Base-by-base conservation (phyloP, 2,888 invertebrate species). In the Blera fallax region DNA sequence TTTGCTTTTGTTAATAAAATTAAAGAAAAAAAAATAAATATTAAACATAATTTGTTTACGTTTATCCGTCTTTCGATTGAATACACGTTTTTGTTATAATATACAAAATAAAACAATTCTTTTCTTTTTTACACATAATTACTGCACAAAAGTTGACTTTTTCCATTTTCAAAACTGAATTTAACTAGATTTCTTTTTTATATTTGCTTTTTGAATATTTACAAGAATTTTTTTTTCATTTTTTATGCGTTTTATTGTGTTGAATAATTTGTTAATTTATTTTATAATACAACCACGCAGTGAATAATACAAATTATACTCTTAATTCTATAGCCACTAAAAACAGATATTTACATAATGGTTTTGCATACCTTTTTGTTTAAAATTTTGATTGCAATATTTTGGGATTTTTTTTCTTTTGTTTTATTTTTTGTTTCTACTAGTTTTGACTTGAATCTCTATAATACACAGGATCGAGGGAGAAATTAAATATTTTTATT, bases 231-330 rank as follows among this genome's bases (percentile, higher is more conserved):
- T 27, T 45, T 65, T 72, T 16, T 50, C 11, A 24, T 54, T 58
- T 34, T 69, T 54, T 29, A 43, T 29, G 11, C 29, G 11, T 77
- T 27, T 40, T 67, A 40, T 77, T 14, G 37, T 65, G 48, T 64
- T 40, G 3, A 64, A 48, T 58, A 34, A 50, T 43, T 29, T 58
- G 54, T 58, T 54, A 58, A n/a, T 80, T 69, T 11, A 54, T 18
- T 65, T 65, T 76, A 48, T 81, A 56, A 62, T 80, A 85, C 81
- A 81, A 85, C 85, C 85, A 85, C 76, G 54, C 45, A 65, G 76
- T 81, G 84, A 79, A 70, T 78, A 76, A 72, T 72, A 85, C 70
- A 79, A 72, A 81, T 65, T 52, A 74, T 60, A 62, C 21, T 29
- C 32, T 65, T 7, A 45, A 37, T 72, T 67, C 40, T 78, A 32